Percentiles rank a stretch among this genome's conserved stretches.
These are phyloP conservation scores for Danaus melanippus DNA, from an alignment of 1,140 invertebrate species.

Conservation along the genomic window DNA sequence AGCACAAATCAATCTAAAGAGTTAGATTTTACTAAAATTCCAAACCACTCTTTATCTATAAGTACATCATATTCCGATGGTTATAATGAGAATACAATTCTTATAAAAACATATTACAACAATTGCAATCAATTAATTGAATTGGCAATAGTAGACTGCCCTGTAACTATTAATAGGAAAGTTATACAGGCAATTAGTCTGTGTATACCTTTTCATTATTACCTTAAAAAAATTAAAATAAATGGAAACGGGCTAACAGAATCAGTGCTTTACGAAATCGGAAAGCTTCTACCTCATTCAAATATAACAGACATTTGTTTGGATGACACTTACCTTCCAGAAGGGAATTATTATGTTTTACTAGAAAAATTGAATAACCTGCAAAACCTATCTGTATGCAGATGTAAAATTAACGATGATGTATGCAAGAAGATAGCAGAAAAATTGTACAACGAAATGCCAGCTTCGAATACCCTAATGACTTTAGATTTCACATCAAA, in stretches of 20 bases:
- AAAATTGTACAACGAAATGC: slow-evolving; percentile 17
- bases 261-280: slow-evolving; percentile 25
- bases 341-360: slow-evolving; percentile 34
- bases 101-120: slow-evolving; percentile 32
- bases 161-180: slow-evolving; percentile 23
- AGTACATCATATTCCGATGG: no score
- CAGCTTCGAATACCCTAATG: slow-evolving; percentile 20
- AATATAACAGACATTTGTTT: slow-evolving; percentile 35
- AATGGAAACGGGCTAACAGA: slow-evolving; percentile 13
- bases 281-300: slow-evolving; percentile 33
- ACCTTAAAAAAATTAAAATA: slow-evolving; percentile 26
- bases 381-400: slow-evolving; percentile 30
- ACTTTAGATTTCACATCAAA: slow-evolving; percentile 33
- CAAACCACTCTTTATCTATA: no score
- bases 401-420: slow-evolving; percentile 29
- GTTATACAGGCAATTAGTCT: slow-evolving; percentile 31
- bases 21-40: no score
- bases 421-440: slow-evolving; percentile 24
- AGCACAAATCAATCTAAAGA: no score
- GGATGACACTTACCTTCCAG: slow-evolving; percentile 26
- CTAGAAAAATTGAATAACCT: slow-evolving; percentile 25
- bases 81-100: slow-evolving; percentile 11
- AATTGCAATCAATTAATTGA: slow-evolving; percentile 22
- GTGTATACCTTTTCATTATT: slow-evolving; percentile 33
- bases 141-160: slow-evolving; percentile 22